Base-by-base conservation (phyloP, 2,113 vertebrate genomes). In the Mystacornis crossleyi region DNA sequence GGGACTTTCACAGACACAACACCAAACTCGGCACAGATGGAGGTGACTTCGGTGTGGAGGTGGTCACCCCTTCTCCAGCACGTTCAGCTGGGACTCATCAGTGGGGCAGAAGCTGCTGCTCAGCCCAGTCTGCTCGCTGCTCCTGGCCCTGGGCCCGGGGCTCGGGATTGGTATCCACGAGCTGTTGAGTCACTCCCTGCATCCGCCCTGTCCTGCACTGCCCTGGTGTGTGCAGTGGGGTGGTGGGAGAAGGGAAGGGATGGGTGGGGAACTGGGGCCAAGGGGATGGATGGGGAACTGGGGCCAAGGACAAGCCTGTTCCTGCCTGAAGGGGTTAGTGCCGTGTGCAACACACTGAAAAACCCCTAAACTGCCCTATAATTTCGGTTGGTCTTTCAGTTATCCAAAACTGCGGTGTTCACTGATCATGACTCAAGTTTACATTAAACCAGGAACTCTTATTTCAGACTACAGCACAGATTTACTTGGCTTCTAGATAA, bases 101-200 rank as follows among this genome's bases (percentile, higher is more conserved):
- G 25, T 5, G 67, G 20, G 26, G 71, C 67, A 70, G 51, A 13
- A 86, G 64, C 36, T 74, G 34, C 45, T 38, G 60, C 60, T 51
- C n/a, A 6, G 64, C 51, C 77, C 60, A 8, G 51, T 40, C 28
- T 33, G 55, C 8, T 47, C 3, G 4, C 65, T 45, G n/a, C 71
- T 72, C 5, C 45, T 26, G 38, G 51, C 48, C 43, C 5, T 18
- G 10, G 8, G 81, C 38, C n/a, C 31, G 5, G 50, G 4, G 26
- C 11, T 89, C 13, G 3, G 64, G 18, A 3, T 6, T 28, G 50
- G n/a, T 6, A 2, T 10, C 38, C 17, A 4, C 0, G 18, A 28
- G 51, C 10, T 31, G 14, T 0, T 8, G 48, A 60, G 73, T 42
- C 62, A 33, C 33, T 31, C 72, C 38, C 34, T 38, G 72, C 21